Percentiles rank a stretch among this genome's conserved stretches.
phyloP scores from a whole-genome alignment of 2,888 invertebrate genomes.

The Hydraecia micacea region DNA sequence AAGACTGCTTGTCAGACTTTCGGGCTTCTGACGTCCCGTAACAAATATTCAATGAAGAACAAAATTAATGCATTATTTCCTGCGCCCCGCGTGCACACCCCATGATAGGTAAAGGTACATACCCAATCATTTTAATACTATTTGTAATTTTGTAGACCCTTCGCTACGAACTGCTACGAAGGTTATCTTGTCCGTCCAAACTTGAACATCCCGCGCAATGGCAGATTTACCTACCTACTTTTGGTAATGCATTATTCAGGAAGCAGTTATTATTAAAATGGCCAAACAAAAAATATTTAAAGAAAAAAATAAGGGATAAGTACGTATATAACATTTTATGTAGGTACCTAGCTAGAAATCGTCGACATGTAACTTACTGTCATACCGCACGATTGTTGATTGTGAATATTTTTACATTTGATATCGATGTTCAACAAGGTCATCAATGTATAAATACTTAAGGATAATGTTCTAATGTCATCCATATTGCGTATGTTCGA shows the following conservation, averaged over 20 bases:
- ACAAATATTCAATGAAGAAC: background rate
- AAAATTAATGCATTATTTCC: background rate
- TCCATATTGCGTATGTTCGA: slow-evolving; percentile 50
- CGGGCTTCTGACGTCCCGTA: too few relatives aligned
- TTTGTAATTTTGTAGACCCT: background rate
- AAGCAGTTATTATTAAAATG: background rate
- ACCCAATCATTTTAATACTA: background rate
- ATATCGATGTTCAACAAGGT: slow-evolving; percentile 35
- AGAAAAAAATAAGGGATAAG: background rate
- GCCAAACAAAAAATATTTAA: background rate
- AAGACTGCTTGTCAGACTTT: too few relatives aligned
- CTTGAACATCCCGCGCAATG: background rate
- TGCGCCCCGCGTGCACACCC: background rate
- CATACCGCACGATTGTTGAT: background rate
- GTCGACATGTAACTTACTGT: background rate
- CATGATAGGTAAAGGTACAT: background rate
- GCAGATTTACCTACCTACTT: background rate
- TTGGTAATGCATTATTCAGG: background rate
- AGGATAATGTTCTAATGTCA: slow-evolving; percentile 35
- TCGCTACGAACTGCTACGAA: slow-evolving; percentile 3
- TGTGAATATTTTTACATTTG: slow-evolving; percentile 19
- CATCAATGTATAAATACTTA: slow-evolving; percentile 26
- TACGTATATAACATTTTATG: background rate
- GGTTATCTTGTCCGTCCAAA: background rate
- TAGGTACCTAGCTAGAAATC: background rate